Conservation (phyloP, 2,888 invertebrate genomes). For the Trissonchulus sp. region DNA sequence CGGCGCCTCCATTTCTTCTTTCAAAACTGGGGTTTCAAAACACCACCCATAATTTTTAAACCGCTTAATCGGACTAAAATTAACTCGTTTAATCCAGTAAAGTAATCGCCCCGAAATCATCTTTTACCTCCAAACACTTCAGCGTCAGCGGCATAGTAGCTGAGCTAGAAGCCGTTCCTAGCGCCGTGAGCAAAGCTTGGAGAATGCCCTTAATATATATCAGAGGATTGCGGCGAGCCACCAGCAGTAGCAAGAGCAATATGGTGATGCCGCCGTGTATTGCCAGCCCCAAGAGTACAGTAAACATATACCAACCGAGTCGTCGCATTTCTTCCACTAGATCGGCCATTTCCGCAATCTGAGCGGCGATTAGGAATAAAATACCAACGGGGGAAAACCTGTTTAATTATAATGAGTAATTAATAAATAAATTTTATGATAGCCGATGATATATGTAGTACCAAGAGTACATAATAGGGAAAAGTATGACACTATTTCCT, state of each 20-base stretch:
- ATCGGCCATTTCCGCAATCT: slow-evolving; percentile 53
- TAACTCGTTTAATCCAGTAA: too few relatives aligned
- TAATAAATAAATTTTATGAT: slow-evolving; percentile 21
- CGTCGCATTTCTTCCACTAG: slow-evolving; percentile 47
- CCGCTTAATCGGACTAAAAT: too few relatives aligned
- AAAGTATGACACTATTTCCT: too few relatives aligned
- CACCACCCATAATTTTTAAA: too few relatives aligned
- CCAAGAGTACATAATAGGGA: too few relatives aligned
- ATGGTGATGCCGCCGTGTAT: slow-evolving; percentile 52
- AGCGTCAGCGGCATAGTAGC: slow-evolving; percentile 82
- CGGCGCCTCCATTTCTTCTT: too few relatives aligned
- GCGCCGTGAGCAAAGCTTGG: slow-evolving; percentile 54
- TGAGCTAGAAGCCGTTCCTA: slow-evolving; percentile 62
- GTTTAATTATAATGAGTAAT: not conserved
- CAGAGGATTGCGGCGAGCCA: slow-evolving; percentile 52
- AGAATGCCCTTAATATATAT: slow-evolving; percentile 50
- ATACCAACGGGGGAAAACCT: slow-evolving; percentile 47
- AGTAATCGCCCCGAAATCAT: not conserved
- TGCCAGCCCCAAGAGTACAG: slow-evolving; percentile 47
- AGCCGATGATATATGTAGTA: too few relatives aligned
- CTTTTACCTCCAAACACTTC: slow-evolving; percentile 69
- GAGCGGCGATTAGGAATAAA: slow-evolving; percentile 45
- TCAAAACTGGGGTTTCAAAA: too few relatives aligned
- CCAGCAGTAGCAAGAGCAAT: slow-evolving; percentile 47
- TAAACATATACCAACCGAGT: slow-evolving; percentile 50